phyloP scores from a whole-genome alignment of 2,797 vertebrate species.

The Fistularia commersonii region DNA sequence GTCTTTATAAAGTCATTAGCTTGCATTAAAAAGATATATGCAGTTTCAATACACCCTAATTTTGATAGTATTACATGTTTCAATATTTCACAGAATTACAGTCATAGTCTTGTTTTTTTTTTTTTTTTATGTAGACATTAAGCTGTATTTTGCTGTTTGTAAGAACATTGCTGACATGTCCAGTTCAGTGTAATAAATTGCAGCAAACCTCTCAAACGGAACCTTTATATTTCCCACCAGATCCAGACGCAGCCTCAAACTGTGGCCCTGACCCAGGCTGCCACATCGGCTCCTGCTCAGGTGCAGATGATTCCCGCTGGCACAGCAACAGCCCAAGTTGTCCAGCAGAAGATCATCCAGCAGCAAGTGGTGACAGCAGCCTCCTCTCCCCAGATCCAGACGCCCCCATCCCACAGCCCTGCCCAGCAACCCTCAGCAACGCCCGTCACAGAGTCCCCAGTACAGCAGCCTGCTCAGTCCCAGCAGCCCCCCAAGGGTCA shows the following conservation, averaged over 20 bases:
- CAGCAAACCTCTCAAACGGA: background rate
- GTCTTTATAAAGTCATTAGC: no score
- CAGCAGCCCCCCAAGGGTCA: constrained; percentile 80
- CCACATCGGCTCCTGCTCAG: constrained; percentile 76
- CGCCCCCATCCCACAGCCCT: constrained; percentile 81
- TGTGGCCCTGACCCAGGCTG: constrained; percentile 81
- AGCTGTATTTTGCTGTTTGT: background rate
- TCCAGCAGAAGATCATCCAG: constrained; percentile 85
- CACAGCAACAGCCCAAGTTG: constrained; percentile 77
- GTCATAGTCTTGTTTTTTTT: no score
- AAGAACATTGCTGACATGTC: background rate
- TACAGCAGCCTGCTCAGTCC: constrained; percentile 64
- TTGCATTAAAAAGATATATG: no score
- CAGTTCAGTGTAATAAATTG: background rate
- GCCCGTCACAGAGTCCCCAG: constrained; percentile 58
- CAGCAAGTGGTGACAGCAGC: constrained; percentile 82
- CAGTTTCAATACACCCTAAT: no score
- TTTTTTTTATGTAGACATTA: no score
- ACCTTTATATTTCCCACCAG: constrained; percentile 16
- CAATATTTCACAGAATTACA: no score
- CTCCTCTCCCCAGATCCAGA: constrained; percentile 82
- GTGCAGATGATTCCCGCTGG: constrained; percentile 86
- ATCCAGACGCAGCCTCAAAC: constrained; percentile 85
- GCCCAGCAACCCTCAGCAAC: constrained; percentile 66
- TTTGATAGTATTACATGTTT: no score